A percentile compares a stretch with the other conserved stretches of the same genome.
These are phyloP conservation scores for Drosophila borborema DNA, from an alignment of 2,888 invertebrate species.

Conservation along the genomic window DNA sequence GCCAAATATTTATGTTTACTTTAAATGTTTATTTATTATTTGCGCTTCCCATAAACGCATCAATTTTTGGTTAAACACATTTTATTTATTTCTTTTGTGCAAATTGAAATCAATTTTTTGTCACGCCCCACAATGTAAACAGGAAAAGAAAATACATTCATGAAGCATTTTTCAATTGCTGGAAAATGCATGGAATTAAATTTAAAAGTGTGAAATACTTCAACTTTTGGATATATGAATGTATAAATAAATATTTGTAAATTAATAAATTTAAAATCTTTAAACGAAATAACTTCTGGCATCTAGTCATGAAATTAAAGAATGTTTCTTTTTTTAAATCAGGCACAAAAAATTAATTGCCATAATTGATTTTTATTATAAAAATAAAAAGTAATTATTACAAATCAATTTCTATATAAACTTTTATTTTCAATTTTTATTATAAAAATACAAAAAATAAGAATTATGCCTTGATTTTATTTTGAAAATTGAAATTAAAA, in stretches of 20 bases:
- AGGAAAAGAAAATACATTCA: not conserved
- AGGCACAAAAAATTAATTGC: no score
- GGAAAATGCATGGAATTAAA: not conserved
- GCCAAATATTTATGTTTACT: slow-evolving; percentile 5
- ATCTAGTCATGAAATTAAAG: no score
- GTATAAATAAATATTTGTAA: not conserved
- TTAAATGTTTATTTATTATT: slow-evolving; percentile 9
- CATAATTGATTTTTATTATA: no score
- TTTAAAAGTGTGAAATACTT: not conserved
- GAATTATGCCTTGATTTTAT: no score
- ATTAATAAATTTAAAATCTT: not conserved
- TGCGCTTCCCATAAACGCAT: not conserved
- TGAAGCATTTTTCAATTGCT: not conserved
- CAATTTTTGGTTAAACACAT: not conserved
- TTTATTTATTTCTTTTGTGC: slow-evolving; percentile 3
- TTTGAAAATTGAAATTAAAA: no score
- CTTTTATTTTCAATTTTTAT: no score
- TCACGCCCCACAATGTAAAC: slow-evolving; percentile 1
- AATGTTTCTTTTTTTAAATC: no score
- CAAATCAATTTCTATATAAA: no score
- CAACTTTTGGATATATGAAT: not conserved
- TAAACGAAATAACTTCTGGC: no score
- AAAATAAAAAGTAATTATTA: no score
- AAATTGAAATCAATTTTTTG: slow-evolving; percentile 5
- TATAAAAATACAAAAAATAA: no score